Conservation (phyloP, 1,140 invertebrate genomes). For the Aphelenchoides besseyi region DNA sequence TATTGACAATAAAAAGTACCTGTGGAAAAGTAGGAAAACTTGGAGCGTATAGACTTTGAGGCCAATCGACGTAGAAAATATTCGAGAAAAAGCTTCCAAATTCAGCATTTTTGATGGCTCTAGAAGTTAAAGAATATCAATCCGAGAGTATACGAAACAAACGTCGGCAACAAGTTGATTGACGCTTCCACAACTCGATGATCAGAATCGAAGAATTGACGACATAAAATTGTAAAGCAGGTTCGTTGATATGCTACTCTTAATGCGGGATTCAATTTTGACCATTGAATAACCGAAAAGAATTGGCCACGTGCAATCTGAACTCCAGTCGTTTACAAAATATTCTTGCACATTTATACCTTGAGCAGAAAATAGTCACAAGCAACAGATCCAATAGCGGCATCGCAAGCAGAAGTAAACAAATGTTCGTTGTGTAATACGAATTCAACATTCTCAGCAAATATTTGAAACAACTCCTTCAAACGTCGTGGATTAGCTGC, state of each 20-base stretch:
- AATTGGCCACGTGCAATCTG: constrained; percentile 9
- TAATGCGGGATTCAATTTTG: background rate
- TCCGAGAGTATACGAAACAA: background rate
- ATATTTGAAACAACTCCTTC: constrained; percentile 15
- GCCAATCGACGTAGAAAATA: constrained; percentile 12
- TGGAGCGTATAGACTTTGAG: background rate
- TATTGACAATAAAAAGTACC: background rate
- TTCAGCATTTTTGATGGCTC: constrained; percentile 18
- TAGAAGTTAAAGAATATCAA: background rate
- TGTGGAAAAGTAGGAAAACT: background rate
- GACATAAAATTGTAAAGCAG: constrained; percentile 1
- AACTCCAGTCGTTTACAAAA: background rate
- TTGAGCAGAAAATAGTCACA: constrained; percentile 24
- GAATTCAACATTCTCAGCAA: background rate
- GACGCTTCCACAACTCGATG: constrained; percentile 2
- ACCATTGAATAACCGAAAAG: constrained; percentile 4
- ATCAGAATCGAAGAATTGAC: background rate
- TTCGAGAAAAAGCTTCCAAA: constrained; percentile 20
- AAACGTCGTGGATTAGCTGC: background rate
- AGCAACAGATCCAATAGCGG: constrained; percentile 9
- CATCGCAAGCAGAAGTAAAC: background rate
- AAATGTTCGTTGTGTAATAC: background rate
- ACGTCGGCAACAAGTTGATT: background rate
- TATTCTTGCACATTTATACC: too few species aligned
- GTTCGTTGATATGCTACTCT: constrained; percentile 3